Evolutionary conservation across 2,888 invertebrate genomes (phyloP), one percentile per base, ranked within the genome.

Genomic region (Shargacucullia verbasci): DNA sequence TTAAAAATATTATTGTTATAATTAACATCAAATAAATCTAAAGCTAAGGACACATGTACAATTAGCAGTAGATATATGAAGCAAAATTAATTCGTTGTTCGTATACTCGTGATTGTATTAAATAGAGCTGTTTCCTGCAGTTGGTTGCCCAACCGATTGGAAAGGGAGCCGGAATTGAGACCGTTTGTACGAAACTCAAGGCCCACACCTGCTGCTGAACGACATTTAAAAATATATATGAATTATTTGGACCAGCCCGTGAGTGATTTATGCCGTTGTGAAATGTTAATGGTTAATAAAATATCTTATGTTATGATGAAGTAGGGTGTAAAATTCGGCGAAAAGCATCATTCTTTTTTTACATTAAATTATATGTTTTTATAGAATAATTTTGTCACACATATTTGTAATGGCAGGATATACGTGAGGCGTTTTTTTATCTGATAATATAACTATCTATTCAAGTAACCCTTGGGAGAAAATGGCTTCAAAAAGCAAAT

Each of bases 81-180:
- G 69, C 44, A 54, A 65, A 66, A 67, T 78, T 79, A 76, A 62
- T 55, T 50, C 52, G 12, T 59, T 73, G 65, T 79, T 76, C 74
- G 71, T 58, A 57, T 66, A 64, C n/a, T n/a, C n/a, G n/a, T 86
- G 87, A 87, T 86, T 83, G 81, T 81, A 80, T 72, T 67, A 81
- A 82, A 80, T 82, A 81, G 81, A 70, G 61, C 47, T 73, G 73
- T 84, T 82, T 83, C 82, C 83, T 83, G 67, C 73, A 68, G 37
- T 61, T 63, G 50, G 70, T 84, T 86, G 73, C 84, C 76, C 81
- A 86, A 87, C 84, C 76, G 76, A 89, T 90, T 90, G 83, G 91
- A 92, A 92, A 91, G 92, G 89, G 84, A 86, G 85, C 85, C 89
- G 89, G 89, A 88, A 88, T 89, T 68, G 81, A 80, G 81, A 78